Conservation (phyloP, 23 tunicate species). For the Oikopleura dioica region DNA sequence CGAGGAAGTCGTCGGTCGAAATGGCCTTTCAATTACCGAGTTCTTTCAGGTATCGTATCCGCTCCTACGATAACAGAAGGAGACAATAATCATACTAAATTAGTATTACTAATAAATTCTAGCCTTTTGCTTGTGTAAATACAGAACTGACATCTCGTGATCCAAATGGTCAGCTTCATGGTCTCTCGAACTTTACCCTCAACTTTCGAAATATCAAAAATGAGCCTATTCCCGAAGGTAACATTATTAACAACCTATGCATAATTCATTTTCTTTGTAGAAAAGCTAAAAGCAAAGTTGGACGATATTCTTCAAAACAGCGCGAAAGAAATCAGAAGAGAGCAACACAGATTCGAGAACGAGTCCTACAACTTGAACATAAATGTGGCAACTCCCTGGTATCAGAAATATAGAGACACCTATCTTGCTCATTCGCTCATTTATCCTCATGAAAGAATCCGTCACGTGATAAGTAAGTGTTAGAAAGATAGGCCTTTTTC, state of each 20-base stretch:
- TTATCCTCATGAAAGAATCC: neutral
- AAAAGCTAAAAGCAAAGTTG: neutral
- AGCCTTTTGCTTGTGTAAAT: neutral
- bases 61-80: no score
- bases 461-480: neutral
- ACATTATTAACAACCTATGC: no score
- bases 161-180: conserved; percentile 1
- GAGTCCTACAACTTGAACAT: neutral
- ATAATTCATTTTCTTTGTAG: no score
- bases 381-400: neutral
- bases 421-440: neutral
- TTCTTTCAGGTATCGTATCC: no score
- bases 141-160: neutral
- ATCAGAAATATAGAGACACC: neutral
- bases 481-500: no score
- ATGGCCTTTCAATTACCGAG: neutral
- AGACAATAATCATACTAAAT: no score
- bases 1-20: neutral
- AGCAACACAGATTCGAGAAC: neutral
- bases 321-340: neutral
- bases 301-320: neutral
- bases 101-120: no score
- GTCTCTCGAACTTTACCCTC: no score
- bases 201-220: no score
- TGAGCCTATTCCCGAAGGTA: no score